Evolutionary conservation across 2,113 vertebrate species (phyloP).

Genomic region (Callionymus lyra): DNA sequence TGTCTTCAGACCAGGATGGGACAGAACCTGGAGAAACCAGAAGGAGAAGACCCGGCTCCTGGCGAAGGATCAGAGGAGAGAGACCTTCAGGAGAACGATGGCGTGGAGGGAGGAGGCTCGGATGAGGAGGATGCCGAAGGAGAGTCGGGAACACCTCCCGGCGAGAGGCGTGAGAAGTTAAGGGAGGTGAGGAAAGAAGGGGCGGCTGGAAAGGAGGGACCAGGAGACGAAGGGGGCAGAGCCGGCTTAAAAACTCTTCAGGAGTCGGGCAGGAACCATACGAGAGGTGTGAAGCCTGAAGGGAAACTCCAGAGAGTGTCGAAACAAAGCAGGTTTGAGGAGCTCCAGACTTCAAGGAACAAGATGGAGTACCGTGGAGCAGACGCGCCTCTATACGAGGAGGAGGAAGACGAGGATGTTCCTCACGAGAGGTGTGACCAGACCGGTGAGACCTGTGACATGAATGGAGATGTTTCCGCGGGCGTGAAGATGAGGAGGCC

Average conservation of each 20-base stretch:
- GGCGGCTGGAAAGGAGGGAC: conserved; percentile 36
- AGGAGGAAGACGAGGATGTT: conserved; percentile 15
- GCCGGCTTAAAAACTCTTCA: conserved; percentile 9
- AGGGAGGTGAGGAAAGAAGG: conserved; percentile 54
- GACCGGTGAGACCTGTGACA: conserved; percentile 4
- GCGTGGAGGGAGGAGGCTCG: conserved; percentile 39
- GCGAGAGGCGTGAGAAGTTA: conserved; percentile 33
- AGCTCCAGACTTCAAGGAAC: conserved; percentile 5
- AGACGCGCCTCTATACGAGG: neutral
- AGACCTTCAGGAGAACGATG: conserved; percentile 19
- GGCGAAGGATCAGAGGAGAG: conserved; percentile 29
- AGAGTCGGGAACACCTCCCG: conserved; percentile 52
- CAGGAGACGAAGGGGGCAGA: conserved; percentile 44
- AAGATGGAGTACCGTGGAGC: conserved; percentile 37
- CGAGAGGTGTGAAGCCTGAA: conserved; percentile 21
- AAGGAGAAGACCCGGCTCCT: conserved; percentile 25
- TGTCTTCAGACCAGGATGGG: conserved; percentile 66
- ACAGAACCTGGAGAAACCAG: conserved; percentile 64
- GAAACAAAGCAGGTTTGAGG: conserved; percentile 13
- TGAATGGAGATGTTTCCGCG: conserved; percentile 10
- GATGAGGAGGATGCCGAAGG: conserved; percentile 30
- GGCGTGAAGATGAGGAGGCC: conserved; percentile 8
- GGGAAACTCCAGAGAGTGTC: conserved; percentile 19
- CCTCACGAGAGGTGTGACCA: conserved; percentile 1
- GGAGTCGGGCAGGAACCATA: conserved; percentile 35